Evolutionary conservation across 2,113 vertebrate species (phyloP).

Genomic region (Phoenicopterus ruber): DNA sequence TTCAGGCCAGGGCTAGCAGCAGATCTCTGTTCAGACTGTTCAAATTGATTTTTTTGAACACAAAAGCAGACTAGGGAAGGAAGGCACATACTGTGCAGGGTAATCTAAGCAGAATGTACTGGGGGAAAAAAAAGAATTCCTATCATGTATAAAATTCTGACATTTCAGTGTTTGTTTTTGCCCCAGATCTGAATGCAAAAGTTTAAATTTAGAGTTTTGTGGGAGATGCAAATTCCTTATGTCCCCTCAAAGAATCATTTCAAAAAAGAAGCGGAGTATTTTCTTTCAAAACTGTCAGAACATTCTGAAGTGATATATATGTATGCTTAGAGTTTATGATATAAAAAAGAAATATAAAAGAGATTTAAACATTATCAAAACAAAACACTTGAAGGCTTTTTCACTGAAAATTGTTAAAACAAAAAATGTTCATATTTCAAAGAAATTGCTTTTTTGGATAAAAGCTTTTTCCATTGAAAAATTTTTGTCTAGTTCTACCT

Average conservation of each 20-base stretch:
- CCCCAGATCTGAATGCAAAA: constrained; percentile 23
- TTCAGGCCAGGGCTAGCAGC: neutral
- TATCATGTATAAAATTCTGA: constrained; percentile 15
- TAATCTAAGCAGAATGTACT: neutral
- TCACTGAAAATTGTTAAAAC: neutral
- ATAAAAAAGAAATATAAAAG: constrained; percentile 11
- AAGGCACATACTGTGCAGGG: neutral
- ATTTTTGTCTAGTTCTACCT: neutral
- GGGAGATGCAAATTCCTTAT: constrained; percentile 41
- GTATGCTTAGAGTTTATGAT: neutral
- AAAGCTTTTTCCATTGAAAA: neutral
- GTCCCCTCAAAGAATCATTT: constrained; percentile 19
- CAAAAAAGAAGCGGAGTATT: neutral
- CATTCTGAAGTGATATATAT: neutral
- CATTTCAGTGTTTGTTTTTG: constrained; percentile 31
- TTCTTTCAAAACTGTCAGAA: constrained; percentile 35
- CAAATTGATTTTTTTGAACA: constrained; percentile 12
- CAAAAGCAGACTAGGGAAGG: neutral
- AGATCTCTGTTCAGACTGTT: neutral
- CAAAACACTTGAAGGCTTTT: neutral
- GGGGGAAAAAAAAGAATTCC: neutral
- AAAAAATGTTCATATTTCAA: neutral
- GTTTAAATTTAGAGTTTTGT: constrained; percentile 48
- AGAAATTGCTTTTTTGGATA: neutral
- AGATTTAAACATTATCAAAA: constrained; percentile 16